Conservation (phyloP, 2,888 invertebrate species). For the Macaria notata region DNA sequence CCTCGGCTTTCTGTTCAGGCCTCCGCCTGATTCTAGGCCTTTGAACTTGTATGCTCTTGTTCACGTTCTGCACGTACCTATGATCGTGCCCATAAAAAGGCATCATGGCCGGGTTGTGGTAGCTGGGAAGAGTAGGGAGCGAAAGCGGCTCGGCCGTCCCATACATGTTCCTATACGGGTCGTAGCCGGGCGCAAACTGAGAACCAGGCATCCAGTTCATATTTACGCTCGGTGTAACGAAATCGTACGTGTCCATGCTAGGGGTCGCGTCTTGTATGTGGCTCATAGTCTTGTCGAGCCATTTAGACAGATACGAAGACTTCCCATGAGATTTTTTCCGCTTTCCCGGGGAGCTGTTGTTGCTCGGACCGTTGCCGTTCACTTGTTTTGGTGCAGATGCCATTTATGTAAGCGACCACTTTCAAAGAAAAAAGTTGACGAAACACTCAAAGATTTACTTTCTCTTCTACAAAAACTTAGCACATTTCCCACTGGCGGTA, state of each 20-base stretch:
- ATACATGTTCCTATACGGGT: constrained; percentile 78
- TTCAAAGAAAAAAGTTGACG: constrained; percentile 20
- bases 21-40: constrained; percentile 59
- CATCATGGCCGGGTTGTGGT: constrained; percentile 65
- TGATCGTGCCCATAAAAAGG: constrained; percentile 59
- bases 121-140: constrained; percentile 83
- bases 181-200: constrained; percentile 68
- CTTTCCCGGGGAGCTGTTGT: constrained; percentile 71
- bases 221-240: constrained; percentile 54
- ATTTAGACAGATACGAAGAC: constrained; percentile 73
- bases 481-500: constrained; percentile 14
- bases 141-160: constrained; percentile 84
- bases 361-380: constrained; percentile 62
- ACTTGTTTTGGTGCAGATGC: constrained; percentile 74
- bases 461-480: constrained; percentile 27
- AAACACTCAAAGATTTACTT: constrained; percentile 28
- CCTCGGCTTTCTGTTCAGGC: constrained; percentile 58
- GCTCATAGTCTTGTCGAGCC: constrained; percentile 76
- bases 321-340: constrained; percentile 74
- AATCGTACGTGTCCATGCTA: constrained; percentile 68
- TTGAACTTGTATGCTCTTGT: constrained; percentile 64
- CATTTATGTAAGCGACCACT: constrained; percentile 52
- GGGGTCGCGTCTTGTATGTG: constrained; percentile 67
- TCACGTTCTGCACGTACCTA: constrained; percentile 59
- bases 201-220: constrained; percentile 60